Evolutionary conservation across 2,797 vertebrate species (phyloP), one percentile per base, ranked within the genome.

Genomic region (Austrolebias charrua): DNA sequence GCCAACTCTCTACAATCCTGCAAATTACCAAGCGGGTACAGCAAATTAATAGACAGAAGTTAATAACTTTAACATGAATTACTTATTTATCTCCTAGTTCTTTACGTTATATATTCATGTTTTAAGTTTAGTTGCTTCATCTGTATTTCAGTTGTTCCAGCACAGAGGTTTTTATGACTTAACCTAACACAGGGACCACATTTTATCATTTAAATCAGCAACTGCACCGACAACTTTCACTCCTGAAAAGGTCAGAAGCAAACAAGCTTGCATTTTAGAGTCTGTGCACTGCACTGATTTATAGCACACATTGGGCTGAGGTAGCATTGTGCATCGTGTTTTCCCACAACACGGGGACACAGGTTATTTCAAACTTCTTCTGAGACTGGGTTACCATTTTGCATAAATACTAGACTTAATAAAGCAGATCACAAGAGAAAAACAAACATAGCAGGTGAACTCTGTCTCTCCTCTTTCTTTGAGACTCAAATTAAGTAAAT

Each of bases 151-250:
- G 55, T 68, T 67, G 2, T 29, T 62, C 20, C 14, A 46, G 60
- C 42, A 20, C 50, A 50, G 46, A 57, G 18, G 64, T 19, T 61
- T 16, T 29, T 13, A 19, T 31, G 56, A 64, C 47, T 28, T 46
- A 64, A 66, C 46, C 31, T 1, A 58, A 31, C 48, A 63, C 42
- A 31, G 69, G 57, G 72, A 69, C 53, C 55, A 60, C 70, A 78
- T 76, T 86, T 83, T 24, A 75, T 84, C 82, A 79, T 83, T 80
- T 79, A 87, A 85, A 89, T 87, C 79, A 79, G 75, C 53, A 49
- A 53, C 46, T 43, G 49, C 63, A 15, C 53, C 69, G 78, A 85
- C 78, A 79, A 80, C 66, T 81, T 76, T 88, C 75, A 78, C 63
- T 79, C 51, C 59, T 67, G 69, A 75, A 87, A 87, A 87, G 80